Conservation (phyloP, 2,888 invertebrate genomes). For the Endotricha flammealis region DNA sequence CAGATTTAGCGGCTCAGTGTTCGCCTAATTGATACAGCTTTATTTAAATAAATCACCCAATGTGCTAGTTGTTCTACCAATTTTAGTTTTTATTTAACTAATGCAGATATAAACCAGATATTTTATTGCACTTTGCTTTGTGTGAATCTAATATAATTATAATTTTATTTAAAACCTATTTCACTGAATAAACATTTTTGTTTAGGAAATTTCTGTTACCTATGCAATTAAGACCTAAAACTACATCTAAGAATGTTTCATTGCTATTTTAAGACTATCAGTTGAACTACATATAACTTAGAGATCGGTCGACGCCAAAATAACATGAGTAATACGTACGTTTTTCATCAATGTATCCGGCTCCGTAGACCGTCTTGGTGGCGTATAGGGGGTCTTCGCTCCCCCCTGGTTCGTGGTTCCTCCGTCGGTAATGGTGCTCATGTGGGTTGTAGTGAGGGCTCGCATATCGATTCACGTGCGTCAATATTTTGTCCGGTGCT, state of each 20-base stretch:
- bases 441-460: conserved; percentile 75
- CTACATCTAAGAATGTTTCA: conserved; percentile 15
- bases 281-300: conserved; percentile 27
- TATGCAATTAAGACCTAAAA: too few relatives aligned
- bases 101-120: too few relatives aligned
- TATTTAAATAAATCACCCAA: too few relatives aligned
- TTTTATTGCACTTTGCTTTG: too few relatives aligned
- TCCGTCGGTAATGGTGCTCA: conserved; percentile 70
- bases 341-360: conserved; percentile 75
- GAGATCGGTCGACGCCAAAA: conserved; percentile 39
- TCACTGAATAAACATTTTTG: too few relatives aligned
- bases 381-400: conserved; percentile 71
- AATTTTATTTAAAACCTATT: too few relatives aligned
- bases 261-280: background rate
- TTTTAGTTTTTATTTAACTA: too few relatives aligned
- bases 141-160: too few relatives aligned
- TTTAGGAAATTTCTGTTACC: too few relatives aligned
- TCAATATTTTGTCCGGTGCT: conserved; percentile 72
- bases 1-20: too few relatives aligned
- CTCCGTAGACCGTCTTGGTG: conserved; percentile 78
- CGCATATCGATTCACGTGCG: conserved; percentile 70
- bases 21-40: too few relatives aligned
- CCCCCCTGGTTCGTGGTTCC: conserved; percentile 74
- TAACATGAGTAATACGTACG: conserved; percentile 65
- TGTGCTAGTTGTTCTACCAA: too few relatives aligned